Base-by-base conservation (phyloP, 2,888 invertebrate genomes). In the Agriopis leucophaearia region DNA sequence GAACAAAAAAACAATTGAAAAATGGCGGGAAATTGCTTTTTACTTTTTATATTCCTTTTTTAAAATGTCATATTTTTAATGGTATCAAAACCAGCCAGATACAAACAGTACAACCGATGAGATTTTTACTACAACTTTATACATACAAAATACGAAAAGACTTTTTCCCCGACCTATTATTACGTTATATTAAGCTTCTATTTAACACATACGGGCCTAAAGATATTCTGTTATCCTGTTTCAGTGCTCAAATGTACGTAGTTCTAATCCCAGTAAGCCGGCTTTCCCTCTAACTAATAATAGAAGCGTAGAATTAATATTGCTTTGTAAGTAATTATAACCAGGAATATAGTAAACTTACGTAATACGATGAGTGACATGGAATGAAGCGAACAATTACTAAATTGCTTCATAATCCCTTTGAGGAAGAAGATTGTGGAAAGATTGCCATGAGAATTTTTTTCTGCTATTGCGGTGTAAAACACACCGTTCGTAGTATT, bases 271-370 rank as follows among this genome's bases (percentile, higher is more conserved):
- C 45, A 27, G 8, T 51, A 57, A 66, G 55, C 66, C 40, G 47
- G 56, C 62, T 66, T 57, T 62, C 44, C 65, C 60, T 42, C 42
- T 48, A 51, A 51, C 61, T 56, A 62, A 47, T 66, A 62, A 61
- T 57, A 56, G 45, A 57, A 27, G 60, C 55, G 36, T 55, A 44
- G 38, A 51, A 58, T 51, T 61, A 56, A 61, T 45, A 61, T 61
- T 45, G 51, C 44, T 50, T 13, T 35, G 59, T 56, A 50, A 66
- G 59, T 56, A 50, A 66, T 62, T 51, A 57, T 62, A 40, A 27
- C 47, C 12, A 12, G 12, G 15, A 57, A 60, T 18, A 56, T 38
- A 62, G 40, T 38, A 38, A 42, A 48, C 48, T 54, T 54, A 48
- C 48, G 48, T 48, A 15, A 59, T 18, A 40, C 40, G 60, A 9